Conservation (phyloP, 2,797 vertebrate genomes). For the Chlorospingus semifuscus region DNA sequence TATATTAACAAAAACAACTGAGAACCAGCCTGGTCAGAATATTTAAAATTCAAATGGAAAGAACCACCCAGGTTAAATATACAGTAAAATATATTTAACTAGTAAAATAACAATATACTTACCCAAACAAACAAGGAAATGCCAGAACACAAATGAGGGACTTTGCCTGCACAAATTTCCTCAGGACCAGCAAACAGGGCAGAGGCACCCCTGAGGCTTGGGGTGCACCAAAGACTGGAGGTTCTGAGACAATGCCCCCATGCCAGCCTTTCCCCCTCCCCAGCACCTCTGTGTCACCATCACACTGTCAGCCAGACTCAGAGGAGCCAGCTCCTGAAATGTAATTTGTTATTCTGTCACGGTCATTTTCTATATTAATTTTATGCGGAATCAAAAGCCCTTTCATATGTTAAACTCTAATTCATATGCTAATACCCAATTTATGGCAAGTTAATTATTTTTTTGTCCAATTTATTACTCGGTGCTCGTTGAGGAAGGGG, state of each 20-base stretch:
- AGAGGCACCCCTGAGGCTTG: background rate
- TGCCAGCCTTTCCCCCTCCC: background rate
- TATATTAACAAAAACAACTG: background rate
- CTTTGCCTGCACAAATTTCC: fast-evolving
- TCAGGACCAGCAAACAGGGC: fast-evolving
- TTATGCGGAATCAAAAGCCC: slow-evolving; percentile 43
- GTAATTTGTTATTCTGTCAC: slow-evolving; percentile 43
- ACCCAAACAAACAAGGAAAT: background rate
- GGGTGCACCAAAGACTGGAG: fast-evolving
- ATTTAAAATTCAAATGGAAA: background rate
- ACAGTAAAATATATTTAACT: no score
- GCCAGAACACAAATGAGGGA: background rate
- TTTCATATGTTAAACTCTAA: slow-evolving; percentile 71
- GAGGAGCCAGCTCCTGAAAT: background rate
- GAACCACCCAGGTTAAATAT: background rate
- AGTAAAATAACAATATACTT: background rate
- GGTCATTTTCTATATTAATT: slow-evolving; percentile 59
- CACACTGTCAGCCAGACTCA: background rate
- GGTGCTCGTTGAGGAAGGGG: background rate
- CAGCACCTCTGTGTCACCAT: background rate
- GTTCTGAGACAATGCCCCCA: fast-evolving
- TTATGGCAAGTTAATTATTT: slow-evolving; percentile 68
- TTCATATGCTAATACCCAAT: slow-evolving; percentile 69
- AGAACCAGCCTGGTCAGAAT: background rate
- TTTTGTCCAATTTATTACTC: slow-evolving; percentile 51